Evolutionary conservation across 2,888 invertebrate species (phyloP).

Genomic region (Pandemis cinnamomeana): DNA sequence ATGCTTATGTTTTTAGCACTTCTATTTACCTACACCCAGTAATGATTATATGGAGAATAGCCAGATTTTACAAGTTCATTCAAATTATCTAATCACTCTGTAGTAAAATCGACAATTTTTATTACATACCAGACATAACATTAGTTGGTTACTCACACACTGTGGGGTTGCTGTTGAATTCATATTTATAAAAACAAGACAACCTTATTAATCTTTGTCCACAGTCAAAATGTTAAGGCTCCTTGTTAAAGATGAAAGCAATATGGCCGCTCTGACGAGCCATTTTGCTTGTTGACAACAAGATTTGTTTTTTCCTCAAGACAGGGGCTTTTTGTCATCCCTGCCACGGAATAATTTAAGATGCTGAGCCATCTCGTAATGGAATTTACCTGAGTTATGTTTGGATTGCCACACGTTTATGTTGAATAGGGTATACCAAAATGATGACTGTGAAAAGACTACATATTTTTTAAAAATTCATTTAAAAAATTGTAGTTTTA

Average conservation of each 20-base stretch:
- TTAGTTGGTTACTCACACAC: too few relatives aligned
- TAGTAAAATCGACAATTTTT: too few relatives aligned
- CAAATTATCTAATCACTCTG: too few relatives aligned
- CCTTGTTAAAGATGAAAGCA: slow-evolving; percentile 58
- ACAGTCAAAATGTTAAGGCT: slow-evolving; percentile 51
- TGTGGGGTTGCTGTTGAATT: too few relatives aligned
- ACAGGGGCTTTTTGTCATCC: slow-evolving; percentile 64
- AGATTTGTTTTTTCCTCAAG: slow-evolving; percentile 67
- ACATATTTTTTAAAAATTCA: too few relatives aligned
- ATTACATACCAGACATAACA: too few relatives aligned
- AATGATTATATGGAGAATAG: too few relatives aligned
- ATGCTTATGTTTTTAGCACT: too few relatives aligned
- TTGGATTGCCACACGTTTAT: neutral
- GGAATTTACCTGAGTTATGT: slow-evolving; percentile 33
- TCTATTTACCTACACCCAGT: too few relatives aligned
- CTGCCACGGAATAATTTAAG: slow-evolving; percentile 48
- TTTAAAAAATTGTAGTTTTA: too few relatives aligned
- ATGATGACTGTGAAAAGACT: neutral
- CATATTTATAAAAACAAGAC: neutral
- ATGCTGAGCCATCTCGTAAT: slow-evolving; percentile 31
- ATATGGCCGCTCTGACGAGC: slow-evolving; percentile 56
- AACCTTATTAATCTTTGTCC: slow-evolving; percentile 4
- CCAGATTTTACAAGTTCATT: too few relatives aligned
- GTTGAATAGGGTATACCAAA: neutral
- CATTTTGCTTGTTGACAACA: slow-evolving; percentile 69